phyloP scores from a whole-genome alignment of 2,888 invertebrate genomes.

The Rapana venosa region DNA sequence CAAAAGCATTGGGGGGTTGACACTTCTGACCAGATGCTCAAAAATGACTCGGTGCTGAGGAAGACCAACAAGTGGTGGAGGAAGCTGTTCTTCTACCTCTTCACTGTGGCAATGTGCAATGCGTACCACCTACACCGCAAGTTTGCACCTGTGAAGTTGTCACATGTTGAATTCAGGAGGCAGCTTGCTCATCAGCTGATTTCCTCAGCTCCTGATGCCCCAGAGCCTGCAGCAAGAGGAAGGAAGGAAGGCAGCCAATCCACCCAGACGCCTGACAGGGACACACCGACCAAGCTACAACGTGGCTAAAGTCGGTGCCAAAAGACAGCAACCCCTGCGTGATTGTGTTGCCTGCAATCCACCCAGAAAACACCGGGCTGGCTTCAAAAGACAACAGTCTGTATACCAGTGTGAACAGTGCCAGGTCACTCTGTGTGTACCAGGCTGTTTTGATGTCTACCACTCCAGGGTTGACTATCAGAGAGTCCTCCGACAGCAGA shows the following conservation, averaged over 20 bases:
- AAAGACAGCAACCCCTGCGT: neutral
- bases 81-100: slow-evolving; percentile 13
- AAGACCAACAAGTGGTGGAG: slow-evolving; percentile 9
- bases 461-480: no score
- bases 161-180: slow-evolving; percentile 20
- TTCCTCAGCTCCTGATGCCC: neutral
- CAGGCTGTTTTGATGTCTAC: no score
- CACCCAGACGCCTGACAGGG: neutral
- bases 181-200: neutral
- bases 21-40: neutral
- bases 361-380: neutral
- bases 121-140: slow-evolving; percentile 7
- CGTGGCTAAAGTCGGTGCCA: neutral
- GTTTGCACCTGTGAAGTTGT: neutral
- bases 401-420: neutral
- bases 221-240: slow-evolving; percentile 4
- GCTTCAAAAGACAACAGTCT: slow-evolving; percentile 11
- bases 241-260: slow-evolving; percentile 21
- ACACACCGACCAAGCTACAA: neutral
- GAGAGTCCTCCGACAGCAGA: no score
- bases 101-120: slow-evolving; percentile 29
- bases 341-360: slow-evolving; percentile 25
- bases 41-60: neutral
- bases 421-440: no score
- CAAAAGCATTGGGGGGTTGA: slow-evolving; percentile 24